These are phyloP conservation scores for Antheraea mylitta DNA, from an alignment of 1,140 invertebrate species.

Conservation along the genomic window DNA sequence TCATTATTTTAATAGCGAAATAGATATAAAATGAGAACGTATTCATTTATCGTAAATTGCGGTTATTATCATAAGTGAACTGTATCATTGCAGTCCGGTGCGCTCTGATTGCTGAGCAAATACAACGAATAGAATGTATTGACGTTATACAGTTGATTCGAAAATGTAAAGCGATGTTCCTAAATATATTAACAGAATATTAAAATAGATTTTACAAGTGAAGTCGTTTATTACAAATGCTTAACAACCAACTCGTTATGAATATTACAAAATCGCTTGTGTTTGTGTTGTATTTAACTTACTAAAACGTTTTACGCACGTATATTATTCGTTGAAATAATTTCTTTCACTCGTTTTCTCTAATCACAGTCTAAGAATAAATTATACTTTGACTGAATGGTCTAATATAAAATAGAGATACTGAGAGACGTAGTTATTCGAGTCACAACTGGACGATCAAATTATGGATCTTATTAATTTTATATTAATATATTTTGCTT, in stretches of 20 bases:
- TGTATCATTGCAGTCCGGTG: background rate
- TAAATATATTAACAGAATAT: background rate
- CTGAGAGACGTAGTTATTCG: too few species aligned
- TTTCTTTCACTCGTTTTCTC: too few species aligned
- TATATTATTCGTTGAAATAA: too few species aligned
- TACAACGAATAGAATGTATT: background rate
- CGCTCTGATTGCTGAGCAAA: background rate
- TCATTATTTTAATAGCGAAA: too few species aligned
- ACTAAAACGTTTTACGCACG: too few species aligned
- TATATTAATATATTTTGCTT: constrained; percentile 41
- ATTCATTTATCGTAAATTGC: background rate
- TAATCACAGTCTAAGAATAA: too few species aligned
- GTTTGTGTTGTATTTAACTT: too few species aligned
- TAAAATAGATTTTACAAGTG: background rate
- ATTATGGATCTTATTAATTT: constrained; percentile 43
- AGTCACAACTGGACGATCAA: background rate
- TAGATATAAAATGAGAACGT: background rate
- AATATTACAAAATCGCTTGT: too few species aligned
- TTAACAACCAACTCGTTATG: too few species aligned
- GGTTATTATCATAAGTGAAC: background rate
- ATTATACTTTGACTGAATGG: too few species aligned
- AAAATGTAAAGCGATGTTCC: background rate
- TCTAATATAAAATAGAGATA: background rate
- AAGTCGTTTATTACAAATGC: too few species aligned
- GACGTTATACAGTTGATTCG: background rate